Evolutionary conservation across 2,797 vertebrate species (phyloP), one percentile per base, ranked within the genome.

Genomic region (Anguilla marmorata): DNA sequence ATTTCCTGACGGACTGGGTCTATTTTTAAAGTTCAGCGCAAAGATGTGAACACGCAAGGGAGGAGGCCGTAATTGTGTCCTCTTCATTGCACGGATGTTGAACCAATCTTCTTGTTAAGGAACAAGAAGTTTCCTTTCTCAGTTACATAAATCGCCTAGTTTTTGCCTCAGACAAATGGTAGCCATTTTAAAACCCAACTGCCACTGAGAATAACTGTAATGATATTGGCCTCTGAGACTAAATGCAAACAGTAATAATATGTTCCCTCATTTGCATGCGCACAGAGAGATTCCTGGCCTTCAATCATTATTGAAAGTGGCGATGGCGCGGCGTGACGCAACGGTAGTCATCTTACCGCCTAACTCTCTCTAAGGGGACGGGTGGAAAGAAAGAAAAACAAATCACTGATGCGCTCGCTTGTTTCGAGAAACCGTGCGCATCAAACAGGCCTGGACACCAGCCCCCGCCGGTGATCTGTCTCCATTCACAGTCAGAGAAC

Each of bases 401-500:
- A 52, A 52, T 88, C 52, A 88, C 74, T 74, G 87, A 58, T 8
- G 37, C 50, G 4, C 50, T 50, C 41, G 66, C 33, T 16, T 72
- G 52, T 85, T 76, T 88, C 50, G 58, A 45, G 69, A 87, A 89
- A 72, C 54, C 37, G 19, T 19, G 30, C 52, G 88, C 60, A 58
- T 88, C 89, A 85, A 30, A 50, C 80, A 86, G 66, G 60, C 72
- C 30, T 24, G 86, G 63, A 84, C 52, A 87, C 88, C 74, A 11
- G 0, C 72, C 85, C 85, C 45, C 86, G 87, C 86, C 69, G 84
- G 90, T 84, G 86, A 90, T 91, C 88, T 79, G 86, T 90, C 89
- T 87, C 88, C 84, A 84, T 90, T 84, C 85, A 7, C 41, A 87
- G 54, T 41, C 86, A 30, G 66, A n/a, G 14, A 48, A 41, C 8